Evolutionary conservation across 2,888 invertebrate genomes (phyloP).

Genomic region (Zonitis immaculata): DNA sequence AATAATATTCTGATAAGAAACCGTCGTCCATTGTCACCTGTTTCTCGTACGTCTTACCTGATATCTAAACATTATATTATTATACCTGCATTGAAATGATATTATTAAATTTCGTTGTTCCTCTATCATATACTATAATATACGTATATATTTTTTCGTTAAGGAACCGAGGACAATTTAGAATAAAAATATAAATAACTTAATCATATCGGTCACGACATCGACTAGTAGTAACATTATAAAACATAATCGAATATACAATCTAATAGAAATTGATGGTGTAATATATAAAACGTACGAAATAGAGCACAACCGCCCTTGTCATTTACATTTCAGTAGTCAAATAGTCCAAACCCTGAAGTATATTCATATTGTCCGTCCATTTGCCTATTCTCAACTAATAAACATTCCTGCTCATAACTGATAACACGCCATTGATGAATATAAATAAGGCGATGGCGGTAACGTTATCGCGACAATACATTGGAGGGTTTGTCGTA

Average conservation of each 20-base stretch:
- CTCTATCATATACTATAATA: too few species aligned
- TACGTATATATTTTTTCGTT: not conserved
- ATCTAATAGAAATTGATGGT: constrained; percentile 1
- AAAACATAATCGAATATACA: constrained; percentile 10
- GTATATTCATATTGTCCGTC: constrained; percentile 9
- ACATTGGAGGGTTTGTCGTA: constrained; percentile 33
- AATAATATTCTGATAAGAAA: constrained; percentile 14
- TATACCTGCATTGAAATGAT: not conserved
- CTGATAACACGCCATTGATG: constrained; percentile 49
- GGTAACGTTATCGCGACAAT: constrained; percentile 44
- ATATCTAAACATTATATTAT: constrained; percentile 2
- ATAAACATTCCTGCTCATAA: constrained; percentile 49
- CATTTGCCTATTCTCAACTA: constrained; percentile 26
- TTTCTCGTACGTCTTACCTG: constrained; percentile 18
- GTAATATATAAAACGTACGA: not conserved
- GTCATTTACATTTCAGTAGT: not conserved
- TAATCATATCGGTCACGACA: constrained; percentile 17
- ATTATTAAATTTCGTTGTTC: not conserved
- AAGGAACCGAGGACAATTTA: not conserved
- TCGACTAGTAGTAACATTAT: constrained; percentile 11
- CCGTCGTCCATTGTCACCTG: constrained; percentile 16
- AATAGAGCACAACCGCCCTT: not conserved
- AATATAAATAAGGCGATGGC: constrained; percentile 49
- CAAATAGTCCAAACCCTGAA: not conserved
- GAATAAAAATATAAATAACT: constrained; percentile 6